Evolutionary conservation across 2,797 vertebrate genomes (phyloP).

Genomic region (Tympanoctomys barrerae): DNA sequence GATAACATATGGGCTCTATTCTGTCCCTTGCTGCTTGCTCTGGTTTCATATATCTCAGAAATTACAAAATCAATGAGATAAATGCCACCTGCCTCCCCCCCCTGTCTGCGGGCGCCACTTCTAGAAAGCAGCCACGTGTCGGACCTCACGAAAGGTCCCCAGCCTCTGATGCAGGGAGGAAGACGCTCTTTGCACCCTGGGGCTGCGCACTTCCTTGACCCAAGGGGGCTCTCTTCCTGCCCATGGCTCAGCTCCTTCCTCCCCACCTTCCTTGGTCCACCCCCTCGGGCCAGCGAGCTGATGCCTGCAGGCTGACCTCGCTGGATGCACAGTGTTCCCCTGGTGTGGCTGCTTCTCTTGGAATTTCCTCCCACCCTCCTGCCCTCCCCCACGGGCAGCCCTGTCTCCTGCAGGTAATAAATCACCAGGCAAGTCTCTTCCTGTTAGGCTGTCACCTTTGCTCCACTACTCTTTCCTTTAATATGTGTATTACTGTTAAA

Average conservation of each 20-base stretch:
- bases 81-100: constrained; percentile 54
- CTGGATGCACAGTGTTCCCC: fast-evolving
- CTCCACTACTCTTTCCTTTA: neutral
- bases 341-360: too few species aligned
- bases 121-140: constrained; percentile 36
- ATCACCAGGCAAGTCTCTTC: neutral
- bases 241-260: fast-evolving
- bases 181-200: neutral
- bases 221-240: neutral
- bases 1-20: constrained; percentile 81
- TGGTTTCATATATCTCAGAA: constrained; percentile 82
- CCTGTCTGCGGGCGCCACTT: neutral
- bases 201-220: neutral
- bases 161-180: neutral
- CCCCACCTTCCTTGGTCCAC: neutral
- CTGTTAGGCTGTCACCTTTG: neutral
- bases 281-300: fast-evolving
- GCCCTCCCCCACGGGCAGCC: neutral
- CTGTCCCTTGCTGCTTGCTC: constrained; percentile 77
- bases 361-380: neutral
- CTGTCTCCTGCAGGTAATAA: neutral
- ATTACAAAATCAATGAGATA: constrained; percentile 82
- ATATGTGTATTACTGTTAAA: neutral
- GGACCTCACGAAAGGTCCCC: neutral
- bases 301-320: neutral